phyloP scores from a whole-genome alignment of 2,113 vertebrate genomes.

The Micronycteris hirsuta region DNA sequence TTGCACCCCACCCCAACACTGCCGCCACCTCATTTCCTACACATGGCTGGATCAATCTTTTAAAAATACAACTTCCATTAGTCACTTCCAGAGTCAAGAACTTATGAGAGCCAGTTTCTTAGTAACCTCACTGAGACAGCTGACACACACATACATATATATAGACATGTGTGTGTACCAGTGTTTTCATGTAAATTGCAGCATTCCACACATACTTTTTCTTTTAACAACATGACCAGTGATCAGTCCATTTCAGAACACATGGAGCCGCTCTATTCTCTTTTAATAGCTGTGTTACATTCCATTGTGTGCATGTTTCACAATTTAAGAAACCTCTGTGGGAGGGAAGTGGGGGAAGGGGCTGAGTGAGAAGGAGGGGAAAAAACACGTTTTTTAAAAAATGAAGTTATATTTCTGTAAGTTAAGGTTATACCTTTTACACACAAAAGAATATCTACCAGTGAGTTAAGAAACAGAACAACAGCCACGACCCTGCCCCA shows the following conservation, averaged over 20 bases:
- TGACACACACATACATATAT: not conserved
- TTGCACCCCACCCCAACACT: not conserved
- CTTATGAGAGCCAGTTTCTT: not conserved
- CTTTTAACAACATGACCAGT: not conserved
- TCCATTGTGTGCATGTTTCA: not conserved
- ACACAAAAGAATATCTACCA: not conserved
- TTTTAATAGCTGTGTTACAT: not conserved
- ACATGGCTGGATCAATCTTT: not conserved
- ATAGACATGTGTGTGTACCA: not conserved
- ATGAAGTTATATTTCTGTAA: not conserved
- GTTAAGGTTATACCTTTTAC: not conserved
- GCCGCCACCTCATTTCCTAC: not conserved
- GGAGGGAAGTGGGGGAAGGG: not conserved
- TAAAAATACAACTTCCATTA: not conserved
- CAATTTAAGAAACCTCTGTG: not conserved
- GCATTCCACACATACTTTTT: not conserved
- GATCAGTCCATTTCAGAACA: not conserved
- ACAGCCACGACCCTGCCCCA: not conserved
- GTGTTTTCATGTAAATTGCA: not conserved
- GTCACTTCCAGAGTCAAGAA: slow-evolving; percentile 5
- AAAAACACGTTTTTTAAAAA: not conserved
- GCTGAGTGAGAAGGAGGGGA: not conserved
- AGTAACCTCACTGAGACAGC: not conserved
- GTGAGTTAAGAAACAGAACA: not conserved
- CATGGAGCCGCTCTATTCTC: not conserved